These are phyloP conservation scores for Borostomias antarcticus DNA, from an alignment of 2,797 vertebrate species.

Conservation along the genomic window DNA sequence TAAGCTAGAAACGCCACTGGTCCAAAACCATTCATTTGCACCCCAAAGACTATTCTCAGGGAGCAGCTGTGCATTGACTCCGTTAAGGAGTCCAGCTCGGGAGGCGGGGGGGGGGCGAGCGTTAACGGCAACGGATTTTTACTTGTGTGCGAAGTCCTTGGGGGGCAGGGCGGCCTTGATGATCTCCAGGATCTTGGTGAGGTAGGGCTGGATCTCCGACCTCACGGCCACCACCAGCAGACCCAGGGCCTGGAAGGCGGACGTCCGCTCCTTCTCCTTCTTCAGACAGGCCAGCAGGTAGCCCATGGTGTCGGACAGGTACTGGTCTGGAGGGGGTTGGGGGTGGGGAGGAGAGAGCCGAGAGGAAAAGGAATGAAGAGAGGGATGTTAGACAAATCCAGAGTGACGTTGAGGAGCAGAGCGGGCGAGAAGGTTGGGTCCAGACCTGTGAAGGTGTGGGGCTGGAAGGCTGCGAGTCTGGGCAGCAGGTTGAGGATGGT, in stretches of 20 bases:
- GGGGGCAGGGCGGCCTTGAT: constrained; percentile 95
- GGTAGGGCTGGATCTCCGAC: constrained; percentile 91
- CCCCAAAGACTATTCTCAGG: no score
- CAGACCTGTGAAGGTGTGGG: constrained; percentile 91
- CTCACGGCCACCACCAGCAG: constrained; percentile 94
- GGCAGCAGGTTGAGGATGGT: constrained; percentile 94
- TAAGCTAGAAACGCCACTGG: no score
- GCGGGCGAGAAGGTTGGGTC: background rate
- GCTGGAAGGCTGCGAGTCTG: constrained; percentile 92
- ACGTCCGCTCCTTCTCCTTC: constrained; percentile 95
- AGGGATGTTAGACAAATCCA: background rate
- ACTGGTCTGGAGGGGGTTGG: constrained; percentile 80
- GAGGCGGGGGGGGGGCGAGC: no score
- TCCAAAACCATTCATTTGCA: no score
- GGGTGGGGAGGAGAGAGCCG: background rate
- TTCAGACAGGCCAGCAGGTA: constrained; percentile 93
- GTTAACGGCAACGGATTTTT: constrained; percentile 52
- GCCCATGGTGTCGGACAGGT: constrained; percentile 95
- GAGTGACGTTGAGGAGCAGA: background rate
- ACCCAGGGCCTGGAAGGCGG: constrained; percentile 94
- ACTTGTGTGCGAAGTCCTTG: constrained; percentile 99
- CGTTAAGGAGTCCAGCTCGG: no score
- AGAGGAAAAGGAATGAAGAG: background rate
- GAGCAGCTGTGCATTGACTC: no score
- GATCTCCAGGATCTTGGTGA: constrained; percentile 94